These are phyloP conservation scores for Himantopus leucocephalus DNA, from an alignment of 2,113 vertebrate genomes.

Conservation along the genomic window DNA sequence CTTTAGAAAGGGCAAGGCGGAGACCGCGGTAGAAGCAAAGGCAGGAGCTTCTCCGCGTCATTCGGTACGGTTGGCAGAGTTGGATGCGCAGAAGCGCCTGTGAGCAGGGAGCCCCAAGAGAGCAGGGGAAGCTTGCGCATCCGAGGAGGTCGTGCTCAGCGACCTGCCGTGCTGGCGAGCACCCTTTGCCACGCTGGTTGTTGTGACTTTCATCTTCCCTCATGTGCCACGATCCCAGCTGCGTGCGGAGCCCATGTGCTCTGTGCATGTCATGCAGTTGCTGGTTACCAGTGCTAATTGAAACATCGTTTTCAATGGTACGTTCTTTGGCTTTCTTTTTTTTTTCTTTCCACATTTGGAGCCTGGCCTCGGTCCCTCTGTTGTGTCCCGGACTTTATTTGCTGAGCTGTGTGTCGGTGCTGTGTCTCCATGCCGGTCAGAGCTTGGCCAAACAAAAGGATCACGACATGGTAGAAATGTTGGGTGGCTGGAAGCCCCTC, in stretches of 20 bases:
- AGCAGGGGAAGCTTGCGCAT: rapidly evolving
- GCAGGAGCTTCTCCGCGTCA: rapidly evolving
- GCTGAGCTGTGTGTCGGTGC: neutral
- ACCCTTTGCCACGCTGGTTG: neutral
- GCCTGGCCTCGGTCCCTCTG: neutral
- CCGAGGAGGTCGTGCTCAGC: rapidly evolving
- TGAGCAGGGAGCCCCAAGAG: neutral
- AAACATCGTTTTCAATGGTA: constrained; percentile 11
- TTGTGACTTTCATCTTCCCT: neutral
- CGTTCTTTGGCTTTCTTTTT: neutral
- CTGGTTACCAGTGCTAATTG: constrained; percentile 21
- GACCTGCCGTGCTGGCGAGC: neutral
- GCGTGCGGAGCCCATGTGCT: constrained; percentile 27
- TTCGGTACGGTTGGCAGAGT: rapidly evolving
- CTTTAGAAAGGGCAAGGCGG: neutral
- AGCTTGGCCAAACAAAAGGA: neutral
- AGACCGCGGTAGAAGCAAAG: neutral
- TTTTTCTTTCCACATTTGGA: neutral
- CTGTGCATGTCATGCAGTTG: neutral
- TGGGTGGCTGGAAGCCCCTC: neutral
- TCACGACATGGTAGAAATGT: rapidly evolving
- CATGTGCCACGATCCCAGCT: neutral
- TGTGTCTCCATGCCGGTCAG: rapidly evolving
- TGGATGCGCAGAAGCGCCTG: rapidly evolving
- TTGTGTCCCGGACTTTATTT: neutral